phyloP scores from a whole-genome alignment of 2,113 vertebrate species.

The Mola mola region DNA sequence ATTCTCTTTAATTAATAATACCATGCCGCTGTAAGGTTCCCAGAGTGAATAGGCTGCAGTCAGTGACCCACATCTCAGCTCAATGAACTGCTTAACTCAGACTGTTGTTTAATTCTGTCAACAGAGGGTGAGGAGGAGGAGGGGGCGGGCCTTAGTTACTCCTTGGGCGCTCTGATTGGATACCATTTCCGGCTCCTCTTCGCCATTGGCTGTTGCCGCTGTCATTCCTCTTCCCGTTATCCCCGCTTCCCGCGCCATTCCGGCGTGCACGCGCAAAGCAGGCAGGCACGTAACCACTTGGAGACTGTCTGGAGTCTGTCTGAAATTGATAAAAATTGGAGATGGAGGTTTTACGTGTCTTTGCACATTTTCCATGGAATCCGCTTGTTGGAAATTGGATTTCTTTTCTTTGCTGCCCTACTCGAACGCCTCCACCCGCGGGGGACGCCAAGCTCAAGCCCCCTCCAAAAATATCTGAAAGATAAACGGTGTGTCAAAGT shows the following conservation, averaged over 20 bases:
- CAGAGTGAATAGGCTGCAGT: slow-evolving; percentile 47
- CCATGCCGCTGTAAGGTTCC: slow-evolving; percentile 19
- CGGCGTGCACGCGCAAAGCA: slow-evolving; percentile 75
- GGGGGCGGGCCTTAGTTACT: slow-evolving; percentile 28
- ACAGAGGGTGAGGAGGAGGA: slow-evolving; percentile 51
- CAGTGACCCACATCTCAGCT: slow-evolving; percentile 73
- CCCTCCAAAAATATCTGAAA: slow-evolving; percentile 39
- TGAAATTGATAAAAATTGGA: slow-evolving; percentile 80
- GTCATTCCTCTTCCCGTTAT: slow-evolving; percentile 62
- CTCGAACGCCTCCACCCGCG: slow-evolving; percentile 34
- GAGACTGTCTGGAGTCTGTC: slow-evolving; percentile 84
- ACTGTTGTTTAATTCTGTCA: slow-evolving; percentile 75
- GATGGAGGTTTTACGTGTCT: slow-evolving; percentile 73
- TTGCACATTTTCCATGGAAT: slow-evolving; percentile 52
- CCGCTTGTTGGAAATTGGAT: slow-evolving; percentile 51
- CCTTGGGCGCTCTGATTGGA: slow-evolving; percentile 49
- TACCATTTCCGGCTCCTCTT: not conserved
- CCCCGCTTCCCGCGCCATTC: slow-evolving; percentile 72
- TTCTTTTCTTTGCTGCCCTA: slow-evolving; percentile 16
- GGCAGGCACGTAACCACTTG: slow-evolving; percentile 76
- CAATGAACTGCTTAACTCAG: slow-evolving; percentile 73
- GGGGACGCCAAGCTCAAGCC: too few relatives aligned
- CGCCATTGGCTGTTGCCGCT: slow-evolving; percentile 53
- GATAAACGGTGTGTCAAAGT: slow-evolving; percentile 73
- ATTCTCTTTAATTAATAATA: not conserved